Evolutionary conservation across 2,113 vertebrate species (phyloP).

Genomic region (Electrona antarctica): DNA sequence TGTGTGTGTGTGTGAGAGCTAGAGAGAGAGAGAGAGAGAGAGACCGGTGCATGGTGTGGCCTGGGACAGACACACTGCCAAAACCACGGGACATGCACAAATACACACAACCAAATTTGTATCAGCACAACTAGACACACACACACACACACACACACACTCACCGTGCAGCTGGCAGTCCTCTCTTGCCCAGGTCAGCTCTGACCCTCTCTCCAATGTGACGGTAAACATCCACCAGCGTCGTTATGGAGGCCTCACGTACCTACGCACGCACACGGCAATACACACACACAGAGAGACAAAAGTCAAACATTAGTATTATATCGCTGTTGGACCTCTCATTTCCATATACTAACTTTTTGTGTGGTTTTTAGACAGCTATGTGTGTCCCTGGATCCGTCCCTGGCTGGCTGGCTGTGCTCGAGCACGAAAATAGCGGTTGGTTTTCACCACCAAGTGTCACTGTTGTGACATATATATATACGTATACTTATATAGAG

Average conservation of each 20-base stretch:
- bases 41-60: conserved; percentile 73
- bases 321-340: too few relatives aligned
- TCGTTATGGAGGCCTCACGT: conserved; percentile 86
- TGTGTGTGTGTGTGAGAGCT: too few relatives aligned
- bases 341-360: too few relatives aligned
- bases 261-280: conserved; percentile 77
- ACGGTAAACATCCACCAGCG: conserved; percentile 91
- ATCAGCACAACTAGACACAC: neutral
- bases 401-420: too few relatives aligned
- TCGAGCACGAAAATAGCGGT: too few relatives aligned
- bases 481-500: too few relatives aligned
- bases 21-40: conserved; percentile 40
- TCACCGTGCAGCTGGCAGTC: conserved; percentile 89
- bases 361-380: too few relatives aligned
- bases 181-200: conserved; percentile 86
- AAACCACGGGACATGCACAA: conserved; percentile 38
- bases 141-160: conserved; percentile 40
- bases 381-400: too few relatives aligned
- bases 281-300: conserved; percentile 10
- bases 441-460: too few relatives aligned
- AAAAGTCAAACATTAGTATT: neutral
- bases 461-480: too few relatives aligned
- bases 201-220: conserved; percentile 91
- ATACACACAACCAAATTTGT: neutral
- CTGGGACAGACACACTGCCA: conserved; percentile 66